Evolutionary conservation across 2,113 vertebrate genomes (phyloP).

Genomic region (Sorex araneus): DNA sequence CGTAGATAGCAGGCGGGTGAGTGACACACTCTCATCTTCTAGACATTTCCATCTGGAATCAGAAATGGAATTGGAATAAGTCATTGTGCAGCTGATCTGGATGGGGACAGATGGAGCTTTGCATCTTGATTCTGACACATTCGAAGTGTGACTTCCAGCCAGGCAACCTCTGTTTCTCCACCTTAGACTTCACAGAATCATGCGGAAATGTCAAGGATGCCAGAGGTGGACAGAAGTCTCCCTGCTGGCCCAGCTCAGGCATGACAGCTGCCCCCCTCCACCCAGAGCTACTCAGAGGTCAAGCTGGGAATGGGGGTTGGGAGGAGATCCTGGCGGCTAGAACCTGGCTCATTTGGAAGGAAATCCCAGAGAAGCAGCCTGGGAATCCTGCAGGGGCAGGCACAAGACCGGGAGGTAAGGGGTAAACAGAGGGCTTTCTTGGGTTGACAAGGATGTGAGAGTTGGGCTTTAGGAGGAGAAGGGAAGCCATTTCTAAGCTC

Average conservation of each 20-base stretch:
- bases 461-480: not conserved
- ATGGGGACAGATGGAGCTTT: not conserved
- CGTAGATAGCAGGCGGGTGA: not conserved
- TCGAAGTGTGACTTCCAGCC: not conserved
- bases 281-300: not conserved
- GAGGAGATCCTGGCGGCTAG: not conserved
- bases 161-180: not conserved
- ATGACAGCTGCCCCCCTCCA: not conserved
- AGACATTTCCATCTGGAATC: not conserved
- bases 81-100: not conserved
- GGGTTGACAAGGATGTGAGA: not conserved
- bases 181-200: not conserved
- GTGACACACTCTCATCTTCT: not conserved
- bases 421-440: not conserved
- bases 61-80: not conserved
- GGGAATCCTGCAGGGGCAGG: not conserved
- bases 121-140: not conserved
- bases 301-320: not conserved
- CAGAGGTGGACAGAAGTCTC: not conserved
- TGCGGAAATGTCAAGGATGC: not conserved
- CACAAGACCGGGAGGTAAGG: not conserved
- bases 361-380: too few species aligned
- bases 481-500: not conserved
- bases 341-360: not conserved
- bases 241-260: not conserved